phyloP scores from a whole-genome alignment of 2,797 vertebrate species.

The Enteromius thamalakanensis region DNA sequence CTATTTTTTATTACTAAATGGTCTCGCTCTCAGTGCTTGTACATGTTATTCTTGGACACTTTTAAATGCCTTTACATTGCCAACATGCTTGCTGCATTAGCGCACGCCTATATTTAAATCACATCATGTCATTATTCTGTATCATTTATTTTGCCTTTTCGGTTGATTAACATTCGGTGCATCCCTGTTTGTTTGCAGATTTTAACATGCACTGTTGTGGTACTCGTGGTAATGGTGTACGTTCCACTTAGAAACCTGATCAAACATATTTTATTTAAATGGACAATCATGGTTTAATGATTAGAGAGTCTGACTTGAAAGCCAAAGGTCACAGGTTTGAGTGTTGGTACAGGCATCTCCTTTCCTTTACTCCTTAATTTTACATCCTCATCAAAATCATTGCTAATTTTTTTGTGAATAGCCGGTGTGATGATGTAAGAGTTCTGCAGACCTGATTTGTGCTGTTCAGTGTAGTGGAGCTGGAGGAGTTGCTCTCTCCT shows the following conservation, averaged over 20 bases:
- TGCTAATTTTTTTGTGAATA: too few species aligned
- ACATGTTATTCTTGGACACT: too few species aligned
- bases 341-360: background rate
- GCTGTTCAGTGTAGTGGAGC: conserved; percentile 71
- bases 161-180: too few species aligned
- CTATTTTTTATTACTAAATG: background rate
- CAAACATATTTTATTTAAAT: background rate
- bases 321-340: background rate
- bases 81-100: too few species aligned
- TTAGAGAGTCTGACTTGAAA: background rate
- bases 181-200: too few species aligned
- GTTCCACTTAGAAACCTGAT: background rate
- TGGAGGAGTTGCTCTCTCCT: conserved; percentile 75
- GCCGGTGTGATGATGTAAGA: background rate
- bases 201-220: too few species aligned
- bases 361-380: background rate
- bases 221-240: too few species aligned
- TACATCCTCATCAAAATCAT: background rate
- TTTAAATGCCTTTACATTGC: too few species aligned
- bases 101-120: too few species aligned
- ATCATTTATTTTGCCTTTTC: too few species aligned
- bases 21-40: too few species aligned
- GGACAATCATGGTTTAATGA: background rate
- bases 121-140: too few species aligned
- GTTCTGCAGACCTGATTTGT: conserved; percentile 75